phyloP scores from a whole-genome alignment of 1,140 invertebrate species.

The Aphis craccivora region DNA sequence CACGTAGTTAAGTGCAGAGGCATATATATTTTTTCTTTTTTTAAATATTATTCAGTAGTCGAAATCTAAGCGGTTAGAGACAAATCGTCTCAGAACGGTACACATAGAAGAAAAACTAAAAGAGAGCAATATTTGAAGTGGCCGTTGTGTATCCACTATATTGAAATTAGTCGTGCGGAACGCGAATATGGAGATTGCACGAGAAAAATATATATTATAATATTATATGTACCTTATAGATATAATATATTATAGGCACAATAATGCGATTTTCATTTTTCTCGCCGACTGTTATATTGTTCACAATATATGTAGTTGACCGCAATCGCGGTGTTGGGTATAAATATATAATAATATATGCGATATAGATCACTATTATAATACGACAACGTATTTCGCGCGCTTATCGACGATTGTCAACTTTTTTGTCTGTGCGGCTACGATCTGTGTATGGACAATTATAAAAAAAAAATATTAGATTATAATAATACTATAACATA shows the following conservation, averaged over 20 bases:
- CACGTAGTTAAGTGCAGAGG: background rate
- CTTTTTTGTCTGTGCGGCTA: background rate
- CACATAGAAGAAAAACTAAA: background rate
- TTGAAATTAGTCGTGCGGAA: constrained; percentile 25
- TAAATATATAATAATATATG: background rate
- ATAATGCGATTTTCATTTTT: background rate
- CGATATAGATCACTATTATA: background rate
- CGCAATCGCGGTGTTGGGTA: too few species aligned
- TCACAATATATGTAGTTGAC: background rate
- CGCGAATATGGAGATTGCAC: background rate
- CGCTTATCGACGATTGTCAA: background rate
- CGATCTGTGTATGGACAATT: background rate
- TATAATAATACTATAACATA: background rate
- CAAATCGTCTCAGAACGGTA: background rate
- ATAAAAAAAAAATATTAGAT: background rate
- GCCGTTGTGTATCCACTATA: background rate
- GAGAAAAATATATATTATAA: background rate
- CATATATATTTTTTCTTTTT: background rate
- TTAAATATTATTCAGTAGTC: background rate
- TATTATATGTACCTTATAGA: background rate
- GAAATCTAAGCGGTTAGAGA: background rate
- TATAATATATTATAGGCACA: background rate
- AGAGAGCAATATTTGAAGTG: background rate
- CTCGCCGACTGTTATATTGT: background rate
- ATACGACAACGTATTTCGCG: background rate